These are phyloP conservation scores for Paedocypris micromegethes DNA, from an alignment of 2,797 vertebrate species.

Conservation along the genomic window DNA sequence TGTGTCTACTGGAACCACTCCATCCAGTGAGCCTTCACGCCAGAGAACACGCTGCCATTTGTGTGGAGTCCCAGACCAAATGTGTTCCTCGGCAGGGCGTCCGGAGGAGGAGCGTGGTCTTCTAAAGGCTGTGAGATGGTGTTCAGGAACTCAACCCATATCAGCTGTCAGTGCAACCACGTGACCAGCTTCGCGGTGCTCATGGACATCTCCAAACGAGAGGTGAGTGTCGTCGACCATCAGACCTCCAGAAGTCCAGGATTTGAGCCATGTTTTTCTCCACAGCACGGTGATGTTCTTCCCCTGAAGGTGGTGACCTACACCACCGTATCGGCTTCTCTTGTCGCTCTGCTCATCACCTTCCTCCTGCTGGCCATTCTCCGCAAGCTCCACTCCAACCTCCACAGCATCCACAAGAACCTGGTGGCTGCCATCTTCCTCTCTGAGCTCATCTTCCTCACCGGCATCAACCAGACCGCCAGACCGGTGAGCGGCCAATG, in stretches of 20 bases:
- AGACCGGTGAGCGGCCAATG: slow-evolving; percentile 68
- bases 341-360: slow-evolving; percentile 76
- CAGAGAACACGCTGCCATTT: too few relatives aligned
- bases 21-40: slow-evolving; percentile 60
- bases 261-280: background rate
- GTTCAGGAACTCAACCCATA: slow-evolving; percentile 73
- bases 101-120: slow-evolving; percentile 74
- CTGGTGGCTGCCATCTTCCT: slow-evolving; percentile 74
- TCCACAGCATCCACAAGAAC: slow-evolving; percentile 79
- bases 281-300: slow-evolving; percentile 79
- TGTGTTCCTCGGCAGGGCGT: slow-evolving; percentile 51
- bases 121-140: slow-evolving; percentile 79
- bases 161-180: slow-evolving; percentile 74
- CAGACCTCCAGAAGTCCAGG: background rate
- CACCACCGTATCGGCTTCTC: slow-evolving; percentile 66
- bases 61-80: too few relatives aligned
- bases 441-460: slow-evolving; percentile 78
- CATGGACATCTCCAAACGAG: slow-evolving; percentile 82
- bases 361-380: slow-evolving; percentile 72
- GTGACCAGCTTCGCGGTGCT: slow-evolving; percentile 76
- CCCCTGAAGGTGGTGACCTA: slow-evolving; percentile 82
- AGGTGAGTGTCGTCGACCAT: slow-evolving; percentile 58
- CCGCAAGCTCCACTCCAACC: slow-evolving; percentile 72
- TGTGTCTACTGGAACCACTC: slow-evolving; percentile 90
- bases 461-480: slow-evolving; percentile 79